Conservation (phyloP, 92 coral and sea anemone species). For the Muricea muricata region DNA sequence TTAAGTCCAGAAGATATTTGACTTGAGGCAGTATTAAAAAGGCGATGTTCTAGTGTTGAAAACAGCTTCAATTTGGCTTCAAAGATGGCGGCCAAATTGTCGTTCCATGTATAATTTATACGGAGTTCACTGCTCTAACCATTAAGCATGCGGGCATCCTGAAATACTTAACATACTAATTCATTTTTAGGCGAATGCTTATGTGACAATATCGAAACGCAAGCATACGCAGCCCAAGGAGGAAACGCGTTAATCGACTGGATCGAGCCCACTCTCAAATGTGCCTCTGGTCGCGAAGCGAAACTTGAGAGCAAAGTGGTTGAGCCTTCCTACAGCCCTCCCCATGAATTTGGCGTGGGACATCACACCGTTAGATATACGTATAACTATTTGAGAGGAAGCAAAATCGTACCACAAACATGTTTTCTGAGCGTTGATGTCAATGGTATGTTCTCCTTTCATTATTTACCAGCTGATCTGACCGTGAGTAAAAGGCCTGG, state of each 20-base stretch:
- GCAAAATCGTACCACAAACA: not conserved
- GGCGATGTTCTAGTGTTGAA: no score
- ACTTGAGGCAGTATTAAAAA: no score
- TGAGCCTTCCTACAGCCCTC: not conserved
- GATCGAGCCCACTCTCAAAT: not conserved
- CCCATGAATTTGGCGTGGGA: not conserved
- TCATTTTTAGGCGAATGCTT: not conserved
- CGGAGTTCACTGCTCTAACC: no score
- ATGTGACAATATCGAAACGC: not conserved
- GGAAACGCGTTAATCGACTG: constrained; percentile 43
- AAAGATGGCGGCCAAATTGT: no score
- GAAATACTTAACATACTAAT: no score
- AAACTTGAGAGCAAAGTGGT: not conserved
- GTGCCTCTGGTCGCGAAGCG: not conserved
- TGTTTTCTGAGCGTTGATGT: not conserved
- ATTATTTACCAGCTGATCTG: no score
- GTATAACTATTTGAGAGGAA: not conserved
- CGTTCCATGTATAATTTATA: no score
- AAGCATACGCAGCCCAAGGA: constrained; percentile 37
- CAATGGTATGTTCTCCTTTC: not conserved
- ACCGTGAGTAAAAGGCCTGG: no score
- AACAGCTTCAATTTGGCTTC: no score
- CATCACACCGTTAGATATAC: not conserved
- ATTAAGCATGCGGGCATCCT: no score
- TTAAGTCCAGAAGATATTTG: no score